Conservation (phyloP, 1,140 invertebrate species). For the Marisa cornuarietis region DNA sequence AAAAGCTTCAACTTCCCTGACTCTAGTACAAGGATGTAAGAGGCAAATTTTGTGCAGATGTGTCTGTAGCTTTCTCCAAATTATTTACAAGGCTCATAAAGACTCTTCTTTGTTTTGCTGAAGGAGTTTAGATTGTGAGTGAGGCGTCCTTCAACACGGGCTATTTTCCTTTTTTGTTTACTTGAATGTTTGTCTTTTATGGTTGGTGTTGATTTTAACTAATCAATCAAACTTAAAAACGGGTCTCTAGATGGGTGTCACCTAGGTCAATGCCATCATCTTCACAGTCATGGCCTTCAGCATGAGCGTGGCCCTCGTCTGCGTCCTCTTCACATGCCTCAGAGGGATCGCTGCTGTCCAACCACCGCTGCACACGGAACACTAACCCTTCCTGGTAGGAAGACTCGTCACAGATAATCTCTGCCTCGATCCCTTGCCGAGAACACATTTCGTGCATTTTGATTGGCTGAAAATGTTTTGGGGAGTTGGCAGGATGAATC, state of each 20-base stretch:
- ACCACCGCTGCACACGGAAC: conserved; percentile 50
- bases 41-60: too few species aligned
- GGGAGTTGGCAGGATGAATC: conserved; percentile 44
- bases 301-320: not conserved
- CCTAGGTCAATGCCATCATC: conserved; percentile 33
- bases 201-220: too few species aligned
- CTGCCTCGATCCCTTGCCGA: conserved; percentile 31
- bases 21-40: too few species aligned
- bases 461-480: conserved; percentile 53
- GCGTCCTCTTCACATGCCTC: conserved; percentile 21
- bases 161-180: too few species aligned
- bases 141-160: too few species aligned
- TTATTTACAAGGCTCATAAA: too few species aligned
- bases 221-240: not conserved
- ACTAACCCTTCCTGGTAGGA: conserved; percentile 48
- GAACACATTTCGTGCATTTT: conserved; percentile 28
- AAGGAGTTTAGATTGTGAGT: too few species aligned
- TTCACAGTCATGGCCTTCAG: conserved; percentile 38
- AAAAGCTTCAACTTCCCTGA: too few species aligned
- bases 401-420: conserved; percentile 48
- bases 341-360: conserved; percentile 34
- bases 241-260: conserved; percentile 23
- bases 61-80: too few species aligned
- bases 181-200: too few species aligned
- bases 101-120: too few species aligned